Base-by-base conservation (phyloP, 2,888 invertebrate genomes). In the Pegoplata infirma region DNA sequence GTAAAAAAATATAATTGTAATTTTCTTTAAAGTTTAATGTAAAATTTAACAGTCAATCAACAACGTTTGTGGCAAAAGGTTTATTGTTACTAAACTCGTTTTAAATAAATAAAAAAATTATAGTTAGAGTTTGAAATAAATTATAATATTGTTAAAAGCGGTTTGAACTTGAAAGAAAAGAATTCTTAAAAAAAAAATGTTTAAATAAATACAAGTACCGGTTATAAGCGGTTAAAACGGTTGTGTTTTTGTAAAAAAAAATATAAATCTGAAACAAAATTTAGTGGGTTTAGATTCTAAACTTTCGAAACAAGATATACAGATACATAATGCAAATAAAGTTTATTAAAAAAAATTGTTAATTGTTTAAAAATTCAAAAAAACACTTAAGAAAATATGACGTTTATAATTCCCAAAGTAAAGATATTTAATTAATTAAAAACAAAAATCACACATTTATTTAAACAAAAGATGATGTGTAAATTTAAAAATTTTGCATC, bases 31-130 rank as follows among this genome's bases (percentile, higher is more conserved):
- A 75, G 73, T 75, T 79, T 75, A 63, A 72, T 64, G 63, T 75
- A 67, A 79, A 79, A 56, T 75, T 79, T 75, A 72, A 71, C 79
- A 79, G 79, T 79, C 79, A 75, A 75, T 79, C 79, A 75, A 72
- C 79, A 72, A 63, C 79, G 56, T 75, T 79, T 75, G 79, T 47
- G 32, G 67, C 79, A 75, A 79, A 79, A 75, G 79, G 79, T 79
- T 79, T 79, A 68, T 53, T 51, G 12, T 23, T n/a, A 21, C 10
- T 19, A 23, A 67, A 55, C 56, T 53, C 40, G 55, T 67, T 67
- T 67, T 32, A 19, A n/a, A 23, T 10, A 49, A 7, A 17, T 12
- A 21, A 17, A 49, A n/a, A 49, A n/a, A n/a, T n/a, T n/a, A n/a
- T n/a, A n/a, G n/a, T n/a, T n/a, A 36, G 53, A 63, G 63, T 63